These are phyloP conservation scores for Neodiprion lecontei DNA, from an alignment of 1,140 invertebrate genomes.

Conservation along the genomic window DNA sequence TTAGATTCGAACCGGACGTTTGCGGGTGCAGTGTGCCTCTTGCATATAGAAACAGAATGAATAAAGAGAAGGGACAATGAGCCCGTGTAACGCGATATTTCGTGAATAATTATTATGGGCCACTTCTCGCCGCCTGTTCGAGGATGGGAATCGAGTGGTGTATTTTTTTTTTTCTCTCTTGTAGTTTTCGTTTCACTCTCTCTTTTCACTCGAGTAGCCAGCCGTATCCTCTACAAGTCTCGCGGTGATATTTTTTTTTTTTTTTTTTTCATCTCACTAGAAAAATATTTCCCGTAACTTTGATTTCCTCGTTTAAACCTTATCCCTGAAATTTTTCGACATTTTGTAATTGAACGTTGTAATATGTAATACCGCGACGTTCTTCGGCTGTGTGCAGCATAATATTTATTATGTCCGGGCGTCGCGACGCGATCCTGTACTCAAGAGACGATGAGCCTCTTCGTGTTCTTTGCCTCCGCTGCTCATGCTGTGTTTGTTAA, in stretches of 20 bases:
- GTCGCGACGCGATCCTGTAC: constrained; percentile 9
- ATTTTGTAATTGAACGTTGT: no score
- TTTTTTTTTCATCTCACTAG: neutral
- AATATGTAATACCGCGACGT: neutral
- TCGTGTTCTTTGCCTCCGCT: neutral
- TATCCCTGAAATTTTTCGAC: no score
- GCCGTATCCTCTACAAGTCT: neutral
- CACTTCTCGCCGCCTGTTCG: no score
- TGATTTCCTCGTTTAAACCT: neutral
- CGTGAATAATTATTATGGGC: no score
- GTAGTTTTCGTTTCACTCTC: neutral
- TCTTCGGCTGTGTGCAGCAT: neutral
- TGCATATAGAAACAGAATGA: neutral
- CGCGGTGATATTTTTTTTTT: neutral
- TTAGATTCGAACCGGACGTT: no score
- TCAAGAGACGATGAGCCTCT: neutral
- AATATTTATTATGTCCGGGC: neutral
- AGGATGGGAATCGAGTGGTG: neutral
- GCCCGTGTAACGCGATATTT: neutral
- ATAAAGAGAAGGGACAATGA: neutral
- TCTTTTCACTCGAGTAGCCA: neutral
- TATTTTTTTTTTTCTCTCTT: neutral
- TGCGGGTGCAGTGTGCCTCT: no score
- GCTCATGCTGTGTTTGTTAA: constrained; percentile 37
- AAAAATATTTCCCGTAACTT: no score